Base-by-base conservation (phyloP, 1,140 invertebrate genomes). In the Polypedilum vanderplanki region DNA sequence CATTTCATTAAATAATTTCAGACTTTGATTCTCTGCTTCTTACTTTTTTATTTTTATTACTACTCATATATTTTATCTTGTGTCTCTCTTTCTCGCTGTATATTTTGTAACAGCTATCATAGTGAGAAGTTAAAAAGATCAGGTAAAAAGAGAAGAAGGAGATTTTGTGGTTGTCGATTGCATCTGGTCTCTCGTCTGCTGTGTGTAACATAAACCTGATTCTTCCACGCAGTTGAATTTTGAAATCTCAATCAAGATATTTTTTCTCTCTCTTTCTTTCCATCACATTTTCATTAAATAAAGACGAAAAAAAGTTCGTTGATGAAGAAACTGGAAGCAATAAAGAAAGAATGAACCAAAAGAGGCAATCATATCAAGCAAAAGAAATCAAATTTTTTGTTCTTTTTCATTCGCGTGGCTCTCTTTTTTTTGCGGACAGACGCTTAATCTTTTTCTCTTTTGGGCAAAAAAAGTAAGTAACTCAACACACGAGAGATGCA, bases 161-260 rank as follows among this genome's bases (percentile, higher is more conserved):
- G n/a, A 57, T 57, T 46, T 57, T 57, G 46, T 57, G 46, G 46
- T 57, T 18, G 17, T 22, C n/a, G 65, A 70, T 70, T 70, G 65
- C 65, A 70, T 70, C 65, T 70, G 65, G 17, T 57, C n/a, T 33
- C 24, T 33, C 5, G 24, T 33, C 24, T 33, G n/a, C n/a, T 10
- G 41, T 46, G 46, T 70, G 65, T 70, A 70, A 70, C 18, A 70
- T 70, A 70, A 70, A 70, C 65, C 65, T 70, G 65, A 70, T 70
- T 70, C 20, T 70, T 70, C 20, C 46, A 57, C 46, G 20, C 20
- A 70, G 17, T 70, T 18, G 65, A 70, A 10, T 70, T 70, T 70
- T 70, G 20, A 70, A 70, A 70, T 70, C 65, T 70, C 20, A 70
- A 70, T 70, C 65, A 70, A 70, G 65, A 18, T 20, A 18, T 70